Evolutionary conservation across 2,888 invertebrate species (phyloP), one percentile per base, ranked within the genome.

Genomic region (Dicroscelio sp.): DNA sequence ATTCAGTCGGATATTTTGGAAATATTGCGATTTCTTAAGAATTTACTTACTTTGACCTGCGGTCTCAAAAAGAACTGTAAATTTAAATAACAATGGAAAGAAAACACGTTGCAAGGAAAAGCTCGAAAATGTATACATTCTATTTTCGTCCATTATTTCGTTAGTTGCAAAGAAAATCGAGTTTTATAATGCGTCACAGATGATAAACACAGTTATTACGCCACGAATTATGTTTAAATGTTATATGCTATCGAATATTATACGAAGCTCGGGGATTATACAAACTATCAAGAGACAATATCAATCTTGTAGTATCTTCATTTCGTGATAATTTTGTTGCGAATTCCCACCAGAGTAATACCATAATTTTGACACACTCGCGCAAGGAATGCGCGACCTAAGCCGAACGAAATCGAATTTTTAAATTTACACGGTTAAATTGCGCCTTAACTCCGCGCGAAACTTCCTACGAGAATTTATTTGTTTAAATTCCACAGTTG

Each of bases 241-340:
- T 65, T 75, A 3, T 58, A 60, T 14, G 35, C 2, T 52, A 65
- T 84, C 31, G 27, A 65, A 75, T 75, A 65, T 33, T 65, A 52
- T 55, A 35, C 8, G 65, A 63, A 65, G 48, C 75, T 55, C 20
- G 27, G 78, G 86, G 60, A 86, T 78, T 75, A 73, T 48, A 43
- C 73, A 63, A 86, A 86, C 58, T 86, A 79, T 52, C 86, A 27
- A 73, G 86, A 79, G 86, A 86, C 86, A 63, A 60, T 86, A 86
- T 86, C 86, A 86, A 86, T 86, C 86, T 69, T 79, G 73, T 79
- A 86, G 55, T 75, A 86, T 79, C 79, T 79, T 78, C 86, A 79
- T 79, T 86, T 33, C 58, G 30, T 23, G 73, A 79, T 86, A 71
- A 79, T 52, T 73, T 78, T 27, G 76, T 73, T 73, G 63, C 30